phyloP scores from a whole-genome alignment of 2,113 vertebrate species.

The Tychaedon coryphoeus region DNA sequence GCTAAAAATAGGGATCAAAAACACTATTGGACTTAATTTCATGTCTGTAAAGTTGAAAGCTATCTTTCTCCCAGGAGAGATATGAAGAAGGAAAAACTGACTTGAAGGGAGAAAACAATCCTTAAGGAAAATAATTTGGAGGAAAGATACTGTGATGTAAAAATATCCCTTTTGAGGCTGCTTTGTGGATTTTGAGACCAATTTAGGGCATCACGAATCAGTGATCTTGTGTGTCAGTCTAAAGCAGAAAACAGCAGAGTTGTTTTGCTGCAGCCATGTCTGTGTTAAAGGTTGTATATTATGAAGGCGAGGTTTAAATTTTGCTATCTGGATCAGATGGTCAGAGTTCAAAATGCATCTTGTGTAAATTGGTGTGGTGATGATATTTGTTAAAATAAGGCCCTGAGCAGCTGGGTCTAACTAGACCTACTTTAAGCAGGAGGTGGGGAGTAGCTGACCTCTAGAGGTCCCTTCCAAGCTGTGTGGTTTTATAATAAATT shows the following conservation, averaged over 20 bases:
- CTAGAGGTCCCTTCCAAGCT: background rate
- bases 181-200: background rate
- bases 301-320: background rate
- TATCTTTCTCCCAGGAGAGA: background rate
- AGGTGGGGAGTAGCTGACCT: conserved; percentile 20
- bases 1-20: background rate
- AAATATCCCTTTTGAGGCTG: background rate
- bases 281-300: background rate
- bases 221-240: background rate
- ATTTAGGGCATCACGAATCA: background rate
- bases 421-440: background rate
- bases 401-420: background rate
- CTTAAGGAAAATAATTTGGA: background rate
- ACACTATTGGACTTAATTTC: background rate
- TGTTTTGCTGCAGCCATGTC: background rate
- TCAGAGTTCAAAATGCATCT: background rate
- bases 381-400: background rate
- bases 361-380: background rate
- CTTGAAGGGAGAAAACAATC: background rate
- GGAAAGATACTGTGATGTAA: background rate
- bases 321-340: background rate
- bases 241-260: background rate
- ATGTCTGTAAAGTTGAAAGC: background rate
- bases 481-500: background rate
- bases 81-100: background rate